Evolutionary conservation across 2,888 invertebrate species (phyloP).

Genomic region (Chaetogeoica ovagalla): DNA sequence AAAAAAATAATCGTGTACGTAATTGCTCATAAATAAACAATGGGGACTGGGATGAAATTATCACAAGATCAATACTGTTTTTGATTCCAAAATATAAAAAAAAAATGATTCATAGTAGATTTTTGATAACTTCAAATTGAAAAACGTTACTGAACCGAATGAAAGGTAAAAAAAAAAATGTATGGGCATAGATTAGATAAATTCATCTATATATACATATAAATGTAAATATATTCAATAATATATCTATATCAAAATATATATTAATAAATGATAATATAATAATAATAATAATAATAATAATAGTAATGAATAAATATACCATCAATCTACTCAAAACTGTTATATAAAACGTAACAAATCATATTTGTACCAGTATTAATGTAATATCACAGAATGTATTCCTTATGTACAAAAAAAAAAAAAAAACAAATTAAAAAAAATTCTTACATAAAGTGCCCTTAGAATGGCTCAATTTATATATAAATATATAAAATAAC

Average conservation of each 20-base stretch:
- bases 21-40: too few species aligned
- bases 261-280: conserved; percentile 23
- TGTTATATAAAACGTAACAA: conserved; percentile 37
- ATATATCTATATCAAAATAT: conserved; percentile 24
- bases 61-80: too few species aligned
- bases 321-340: conserved; percentile 16
- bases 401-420: conserved; percentile 20
- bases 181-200: background rate
- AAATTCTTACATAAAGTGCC: background rate
- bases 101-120: too few species aligned
- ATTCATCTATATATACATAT: conserved; percentile 5
- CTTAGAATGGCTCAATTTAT: background rate
- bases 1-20: too few species aligned
- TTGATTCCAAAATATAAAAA: too few species aligned
- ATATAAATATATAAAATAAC: background rate
- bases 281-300: background rate
- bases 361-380: conserved; percentile 38
- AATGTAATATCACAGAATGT: conserved; percentile 44
- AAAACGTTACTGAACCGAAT: too few species aligned
- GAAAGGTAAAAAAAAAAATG: too few species aligned
- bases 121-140: too few species aligned
- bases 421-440: background rate
- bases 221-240: background rate
- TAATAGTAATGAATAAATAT: conserved; percentile 27
- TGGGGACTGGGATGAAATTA: too few species aligned